These are phyloP conservation scores for Pomatostomus ruficeps DNA, from an alignment of 2,113 vertebrate species.

Conservation along the genomic window DNA sequence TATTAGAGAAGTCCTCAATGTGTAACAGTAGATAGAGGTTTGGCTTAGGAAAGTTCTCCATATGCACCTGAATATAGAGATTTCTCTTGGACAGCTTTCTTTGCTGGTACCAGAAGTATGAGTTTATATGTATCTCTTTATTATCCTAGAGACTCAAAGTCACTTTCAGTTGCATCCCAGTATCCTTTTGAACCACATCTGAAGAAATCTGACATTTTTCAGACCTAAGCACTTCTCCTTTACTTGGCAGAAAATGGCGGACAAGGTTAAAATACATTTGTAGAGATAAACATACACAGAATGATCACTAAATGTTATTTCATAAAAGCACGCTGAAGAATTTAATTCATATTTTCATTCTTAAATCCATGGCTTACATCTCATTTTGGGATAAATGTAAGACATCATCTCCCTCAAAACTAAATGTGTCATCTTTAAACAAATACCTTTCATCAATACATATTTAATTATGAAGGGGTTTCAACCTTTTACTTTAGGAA, in stretches of 20 bases:
- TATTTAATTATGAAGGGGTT: neutral
- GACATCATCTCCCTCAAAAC: neutral
- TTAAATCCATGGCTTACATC: neutral
- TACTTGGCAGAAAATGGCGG: neutral
- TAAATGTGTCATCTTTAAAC: neutral
- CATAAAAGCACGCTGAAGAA: neutral
- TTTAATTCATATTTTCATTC: neutral
- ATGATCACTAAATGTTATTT: neutral
- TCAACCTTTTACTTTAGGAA: neutral
- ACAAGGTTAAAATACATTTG: neutral
- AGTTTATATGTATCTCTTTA: neutral
- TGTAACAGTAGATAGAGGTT: neutral
- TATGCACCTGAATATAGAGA: neutral
- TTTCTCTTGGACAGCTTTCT: neutral
- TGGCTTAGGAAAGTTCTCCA: neutral
- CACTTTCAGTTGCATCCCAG: neutral
- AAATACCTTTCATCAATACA: neutral
- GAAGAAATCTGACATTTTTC: neutral
- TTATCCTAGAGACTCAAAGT: neutral
- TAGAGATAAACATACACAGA: neutral
- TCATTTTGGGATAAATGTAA: neutral
- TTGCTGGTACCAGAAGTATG: neutral
- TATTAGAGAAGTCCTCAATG: neutral
- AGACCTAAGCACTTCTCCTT: neutral
- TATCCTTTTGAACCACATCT: neutral